phyloP scores from a whole-genome alignment of 2,113 vertebrate genomes.

The Bos indicus region DNA sequence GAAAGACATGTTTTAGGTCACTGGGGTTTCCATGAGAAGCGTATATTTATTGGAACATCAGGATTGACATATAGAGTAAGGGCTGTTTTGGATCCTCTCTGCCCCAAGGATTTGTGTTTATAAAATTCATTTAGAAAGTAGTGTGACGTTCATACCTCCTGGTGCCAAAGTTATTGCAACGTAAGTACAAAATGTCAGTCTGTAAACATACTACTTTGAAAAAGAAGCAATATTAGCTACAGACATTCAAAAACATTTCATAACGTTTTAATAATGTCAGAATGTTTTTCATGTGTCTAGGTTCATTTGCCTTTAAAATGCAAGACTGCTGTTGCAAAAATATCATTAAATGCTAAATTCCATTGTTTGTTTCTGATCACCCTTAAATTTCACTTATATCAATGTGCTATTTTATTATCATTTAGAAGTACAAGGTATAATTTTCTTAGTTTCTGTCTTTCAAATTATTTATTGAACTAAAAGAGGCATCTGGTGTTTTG shows the following conservation, averaged over 20 bases:
- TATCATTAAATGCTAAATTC: not conserved
- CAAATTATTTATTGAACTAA: not conserved
- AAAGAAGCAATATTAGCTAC: not conserved
- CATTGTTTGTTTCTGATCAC: not conserved
- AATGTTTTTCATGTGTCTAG: not conserved
- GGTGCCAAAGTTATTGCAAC: not conserved
- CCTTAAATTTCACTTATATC: not conserved
- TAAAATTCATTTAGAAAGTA: slow-evolving; percentile 19
- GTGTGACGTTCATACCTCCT: not conserved
- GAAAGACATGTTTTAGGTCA: not conserved
- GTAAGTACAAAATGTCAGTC: not conserved
- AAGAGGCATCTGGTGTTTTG: not conserved
- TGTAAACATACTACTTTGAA: not conserved
- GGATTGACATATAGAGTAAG: not conserved
- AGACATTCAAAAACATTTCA: not conserved
- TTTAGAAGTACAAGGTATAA: not conserved
- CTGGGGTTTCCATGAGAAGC: not conserved
- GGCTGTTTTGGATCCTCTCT: not conserved
- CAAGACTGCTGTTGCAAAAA: not conserved
- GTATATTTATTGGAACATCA: not conserved
- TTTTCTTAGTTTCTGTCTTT: not conserved
- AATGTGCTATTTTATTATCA: not conserved
- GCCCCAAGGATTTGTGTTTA: not conserved
- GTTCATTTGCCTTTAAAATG: not conserved
- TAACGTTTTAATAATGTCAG: not conserved